Base-by-base conservation (phyloP, 2,888 invertebrate genomes). In the Mimumesa dahlbomi region DNA sequence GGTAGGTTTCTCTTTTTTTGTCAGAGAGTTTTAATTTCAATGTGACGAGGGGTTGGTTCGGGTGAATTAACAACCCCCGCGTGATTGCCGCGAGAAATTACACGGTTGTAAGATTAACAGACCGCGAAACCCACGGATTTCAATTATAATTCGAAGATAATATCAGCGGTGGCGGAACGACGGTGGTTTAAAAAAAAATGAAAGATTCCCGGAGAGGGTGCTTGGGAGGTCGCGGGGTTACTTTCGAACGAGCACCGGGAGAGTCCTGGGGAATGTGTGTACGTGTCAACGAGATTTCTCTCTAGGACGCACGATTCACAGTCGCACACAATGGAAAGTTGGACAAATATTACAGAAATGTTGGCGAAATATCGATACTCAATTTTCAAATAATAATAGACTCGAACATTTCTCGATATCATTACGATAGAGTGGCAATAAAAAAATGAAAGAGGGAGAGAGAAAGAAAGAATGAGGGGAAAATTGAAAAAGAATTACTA, bases 361-460 rank as follows among this genome's bases (percentile, higher is more conserved):
- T 62, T 46, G 62, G 48, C 14, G 48, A 56, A 58, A 64, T 58
- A 50, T 50, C 50, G 49, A 11, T 16, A n/a, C 25, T 58, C 43
- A 14, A 58, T 49, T 58, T 50, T 64, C 43, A 5, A 58, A 42
- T 7, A 25, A 63, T 57, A 63, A 64, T 21, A 58, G 50, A 64
- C 43, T 42, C 11, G 6, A 11, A 9, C 29, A 14, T 31, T 21
- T 7, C 14, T 18, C 46, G 46, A 18, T 3, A 38, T 25, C 29
- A 56, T 34, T 34, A 63, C 43, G 13, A 25, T 2, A 11, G 7
- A 5, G 1, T 21, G 13, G 9, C 29, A 38, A 54, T 40, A 54
- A 48, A 38, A 25, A 25, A 25, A n/a, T n/a, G n/a, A n/a, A n/a
- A n/a, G n/a, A n/a, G n/a, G n/a, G n/a, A n/a, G n/a, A n/a, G n/a